Percentiles rank a stretch among this genome's conserved stretches.
Evolutionary conservation across 2,888 invertebrate species (phyloP).

Genomic region (Alcis repandata): DNA sequence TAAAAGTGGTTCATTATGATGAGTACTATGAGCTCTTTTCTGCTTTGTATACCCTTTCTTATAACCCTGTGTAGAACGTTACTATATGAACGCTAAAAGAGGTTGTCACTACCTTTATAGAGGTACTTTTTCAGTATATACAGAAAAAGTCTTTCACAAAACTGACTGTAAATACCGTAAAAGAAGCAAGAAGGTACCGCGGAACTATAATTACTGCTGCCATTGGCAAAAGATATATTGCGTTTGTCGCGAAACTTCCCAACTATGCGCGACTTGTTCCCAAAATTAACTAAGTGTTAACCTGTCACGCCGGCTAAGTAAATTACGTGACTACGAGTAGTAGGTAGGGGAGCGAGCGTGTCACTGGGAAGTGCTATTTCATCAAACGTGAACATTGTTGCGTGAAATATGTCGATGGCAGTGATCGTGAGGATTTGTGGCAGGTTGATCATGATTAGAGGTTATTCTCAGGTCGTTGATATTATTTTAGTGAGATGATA

Average conservation of each 20-base stretch:
- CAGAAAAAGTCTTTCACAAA: no score
- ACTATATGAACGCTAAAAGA: no score
- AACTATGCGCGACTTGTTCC: constrained; percentile 44
- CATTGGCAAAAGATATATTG: constrained; percentile 34
- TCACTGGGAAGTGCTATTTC: constrained; percentile 10
- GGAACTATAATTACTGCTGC: constrained; percentile 28
- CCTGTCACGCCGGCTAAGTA: constrained; percentile 52
- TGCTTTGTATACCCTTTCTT: no score
- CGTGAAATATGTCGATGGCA: constrained; percentile 7
- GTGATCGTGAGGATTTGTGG: not conserved
- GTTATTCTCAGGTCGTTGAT: not conserved
- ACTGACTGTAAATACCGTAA: not conserved
- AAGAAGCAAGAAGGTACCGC: constrained; percentile 6
- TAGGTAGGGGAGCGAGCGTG: constrained; percentile 10
- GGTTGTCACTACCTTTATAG: no score
- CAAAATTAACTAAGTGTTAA: constrained; percentile 57
- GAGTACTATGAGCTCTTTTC: no score
- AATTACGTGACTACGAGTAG: constrained; percentile 50
- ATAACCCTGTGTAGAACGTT: no score
- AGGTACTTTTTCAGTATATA: no score
- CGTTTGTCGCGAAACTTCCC: constrained; percentile 36
- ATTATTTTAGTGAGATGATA: no score
- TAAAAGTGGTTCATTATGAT: no score
- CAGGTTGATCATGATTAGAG: not conserved
- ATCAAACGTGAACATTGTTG: constrained; percentile 11